These are phyloP conservation scores for Rhinogobius similis DNA, from an alignment of 2,113 vertebrate species.

Conservation along the genomic window DNA sequence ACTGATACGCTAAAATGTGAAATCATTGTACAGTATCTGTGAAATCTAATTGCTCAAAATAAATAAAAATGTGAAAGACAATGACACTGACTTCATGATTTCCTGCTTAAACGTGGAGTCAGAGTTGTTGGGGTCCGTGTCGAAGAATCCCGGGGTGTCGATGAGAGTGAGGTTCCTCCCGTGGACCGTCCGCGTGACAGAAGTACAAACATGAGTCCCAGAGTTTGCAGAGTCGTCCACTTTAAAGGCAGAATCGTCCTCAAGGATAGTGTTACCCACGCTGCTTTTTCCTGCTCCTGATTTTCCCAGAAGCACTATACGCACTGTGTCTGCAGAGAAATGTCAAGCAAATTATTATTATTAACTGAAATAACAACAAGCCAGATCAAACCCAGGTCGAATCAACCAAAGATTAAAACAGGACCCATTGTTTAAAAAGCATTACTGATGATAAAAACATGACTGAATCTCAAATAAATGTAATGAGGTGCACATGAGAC, in stretches of 20 bases:
- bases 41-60: too few relatives aligned
- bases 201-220: background rate
- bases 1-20: too few relatives aligned
- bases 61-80: too few relatives aligned
- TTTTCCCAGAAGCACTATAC: background rate
- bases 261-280: background rate
- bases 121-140: background rate
- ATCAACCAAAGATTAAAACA: too few relatives aligned
- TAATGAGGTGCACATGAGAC: too few relatives aligned
- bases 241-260: background rate
- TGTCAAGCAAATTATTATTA: background rate
- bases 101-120: background rate
- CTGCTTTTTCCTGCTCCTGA: slow-evolving; percentile 7
- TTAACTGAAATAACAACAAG: too few relatives aligned
- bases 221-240: background rate
- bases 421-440: too few relatives aligned
- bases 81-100: background rate
- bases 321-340: background rate
- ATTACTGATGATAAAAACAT: too few relatives aligned
- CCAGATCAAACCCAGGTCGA: too few relatives aligned
- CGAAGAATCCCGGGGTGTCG: background rate
- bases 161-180: background rate
- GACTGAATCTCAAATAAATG: too few relatives aligned
- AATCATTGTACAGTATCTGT: too few relatives aligned
- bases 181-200: background rate